Evolutionary conservation across 2,113 vertebrate genomes (phyloP).

Genomic region (Labeo rohita): DNA sequence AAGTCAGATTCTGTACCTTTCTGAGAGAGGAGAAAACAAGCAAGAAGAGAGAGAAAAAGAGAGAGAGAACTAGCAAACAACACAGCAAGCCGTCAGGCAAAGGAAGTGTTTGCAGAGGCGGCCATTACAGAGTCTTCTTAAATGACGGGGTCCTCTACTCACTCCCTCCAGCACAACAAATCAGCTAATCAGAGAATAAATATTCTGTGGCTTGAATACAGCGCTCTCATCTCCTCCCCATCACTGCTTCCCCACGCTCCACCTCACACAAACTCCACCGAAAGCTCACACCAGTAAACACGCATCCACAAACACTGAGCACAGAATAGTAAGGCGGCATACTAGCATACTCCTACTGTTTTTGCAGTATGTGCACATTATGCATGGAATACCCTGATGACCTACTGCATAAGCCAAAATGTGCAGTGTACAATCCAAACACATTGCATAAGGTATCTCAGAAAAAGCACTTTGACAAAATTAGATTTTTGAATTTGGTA

Average conservation of each 20-base stretch:
- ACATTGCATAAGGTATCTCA: neutral
- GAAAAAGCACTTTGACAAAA: neutral
- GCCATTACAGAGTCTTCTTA: conserved; percentile 41
- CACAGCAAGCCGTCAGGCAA: conserved; percentile 44
- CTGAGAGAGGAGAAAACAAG: conserved; percentile 58
- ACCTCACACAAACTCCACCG: neutral
- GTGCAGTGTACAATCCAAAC: neutral
- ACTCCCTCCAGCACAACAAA: neutral
- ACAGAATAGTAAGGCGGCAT: neutral
- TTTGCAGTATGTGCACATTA: neutral
- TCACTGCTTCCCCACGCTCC: neutral
- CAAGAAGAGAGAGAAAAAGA: conserved; percentile 46
- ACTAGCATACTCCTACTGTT: neutral
- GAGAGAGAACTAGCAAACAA: conserved; percentile 57
- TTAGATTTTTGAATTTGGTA: neutral
- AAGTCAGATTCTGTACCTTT: conserved; percentile 65
- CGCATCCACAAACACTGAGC: neutral
- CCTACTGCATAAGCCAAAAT: neutral
- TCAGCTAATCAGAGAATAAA: conserved; percentile 27
- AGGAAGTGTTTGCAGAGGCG: conserved; percentile 6
- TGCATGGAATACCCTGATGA: neutral
- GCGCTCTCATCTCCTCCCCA: neutral
- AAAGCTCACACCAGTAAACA: neutral
- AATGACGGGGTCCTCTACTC: conserved; percentile 8
- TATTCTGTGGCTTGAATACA: neutral